Base-by-base conservation (phyloP, 2,113 vertebrate species). In the Hyaena hyaena region DNA sequence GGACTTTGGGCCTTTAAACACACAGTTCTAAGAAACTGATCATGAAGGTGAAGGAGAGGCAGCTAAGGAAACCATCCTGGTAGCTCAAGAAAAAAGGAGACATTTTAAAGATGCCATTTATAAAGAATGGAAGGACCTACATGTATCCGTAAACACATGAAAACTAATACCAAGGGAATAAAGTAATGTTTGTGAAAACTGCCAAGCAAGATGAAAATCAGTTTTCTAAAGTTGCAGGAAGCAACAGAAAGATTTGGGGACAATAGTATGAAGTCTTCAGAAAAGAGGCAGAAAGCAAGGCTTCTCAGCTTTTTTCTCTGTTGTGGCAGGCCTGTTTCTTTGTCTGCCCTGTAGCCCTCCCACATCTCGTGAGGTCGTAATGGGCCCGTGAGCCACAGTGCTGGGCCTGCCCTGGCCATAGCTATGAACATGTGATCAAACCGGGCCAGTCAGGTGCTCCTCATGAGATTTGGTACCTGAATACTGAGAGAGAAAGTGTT, bases 81-180 rank as follows among this genome's bases (percentile, higher is more conserved):
- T 16, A 74, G 17, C 26, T 93, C 48, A 82, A n/a, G 21, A 73
- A 43, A 45, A 87, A 93, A 11, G 39, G 31, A 92, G 63, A 86
- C 9, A 83, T 69, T 50, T 33, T 55, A 82, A 87, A 77, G 14
- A 21, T 69, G 5, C 53, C 58, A 66, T 91, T 85, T 95, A 63
- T 79, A 82, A 85, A 87, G 39, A 55, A 87, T 65, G 23, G 28
- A 92, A 94, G 63, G 35, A 61, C 10, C 33, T 90, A 81, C 31
- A 53, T 26, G 7, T n/a, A 92, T 85, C 24, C 83, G 88, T 68
- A 84, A 55, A 68, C 15, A 85, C 87, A 87, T 83, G 63, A 66
- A 96, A 95, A 61, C 55, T 91, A 96, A 53, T 93, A 31, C 19
- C 43, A 81, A 95, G 35, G 35, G 63, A 84, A 74, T 65, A 82